Evolutionary conservation across 2,888 invertebrate genomes (phyloP).

Genomic region (Fragum fragum): DNA sequence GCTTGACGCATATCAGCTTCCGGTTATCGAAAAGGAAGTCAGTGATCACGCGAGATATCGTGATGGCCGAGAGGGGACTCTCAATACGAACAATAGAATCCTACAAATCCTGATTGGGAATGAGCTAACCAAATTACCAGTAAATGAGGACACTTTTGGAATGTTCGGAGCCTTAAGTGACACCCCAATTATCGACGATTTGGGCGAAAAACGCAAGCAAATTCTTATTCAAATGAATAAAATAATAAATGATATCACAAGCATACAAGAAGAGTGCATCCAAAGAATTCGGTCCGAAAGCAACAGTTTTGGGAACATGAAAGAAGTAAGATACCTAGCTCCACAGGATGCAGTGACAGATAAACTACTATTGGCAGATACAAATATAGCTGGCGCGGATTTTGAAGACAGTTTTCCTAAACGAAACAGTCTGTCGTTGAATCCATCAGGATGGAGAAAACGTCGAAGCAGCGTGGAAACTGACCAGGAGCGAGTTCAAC

Average conservation of each 20-base stretch:
- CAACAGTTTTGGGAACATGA: not conserved
- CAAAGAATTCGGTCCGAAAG: not conserved
- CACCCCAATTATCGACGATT: not conserved
- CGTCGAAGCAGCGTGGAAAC: constrained; percentile 34
- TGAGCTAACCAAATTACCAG: constrained; percentile 10
- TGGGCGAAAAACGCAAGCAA: not conserved
- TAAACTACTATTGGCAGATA: not conserved
- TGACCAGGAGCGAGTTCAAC: constrained; percentile 7
- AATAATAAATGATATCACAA: not conserved
- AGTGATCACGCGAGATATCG: constrained; percentile 25
- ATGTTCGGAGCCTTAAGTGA: not conserved
- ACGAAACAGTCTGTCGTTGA: constrained; percentile 27
- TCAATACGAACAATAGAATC: not conserved
- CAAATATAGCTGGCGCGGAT: not conserved
- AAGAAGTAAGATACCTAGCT: not conserved
- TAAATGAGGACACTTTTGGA: not conserved
- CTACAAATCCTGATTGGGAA: constrained; percentile 8
- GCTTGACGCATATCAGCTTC: constrained; percentile 12
- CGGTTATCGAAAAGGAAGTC: not conserved
- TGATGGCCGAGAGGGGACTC: not conserved
- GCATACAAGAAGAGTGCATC: not conserved
- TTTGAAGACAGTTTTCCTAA: not conserved
- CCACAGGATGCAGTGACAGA: not conserved
- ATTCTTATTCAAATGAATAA: not conserved
- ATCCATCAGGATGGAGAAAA: constrained; percentile 60